phyloP scores from a whole-genome alignment of 2,797 vertebrate species.

The Sebastes diploproa region DNA sequence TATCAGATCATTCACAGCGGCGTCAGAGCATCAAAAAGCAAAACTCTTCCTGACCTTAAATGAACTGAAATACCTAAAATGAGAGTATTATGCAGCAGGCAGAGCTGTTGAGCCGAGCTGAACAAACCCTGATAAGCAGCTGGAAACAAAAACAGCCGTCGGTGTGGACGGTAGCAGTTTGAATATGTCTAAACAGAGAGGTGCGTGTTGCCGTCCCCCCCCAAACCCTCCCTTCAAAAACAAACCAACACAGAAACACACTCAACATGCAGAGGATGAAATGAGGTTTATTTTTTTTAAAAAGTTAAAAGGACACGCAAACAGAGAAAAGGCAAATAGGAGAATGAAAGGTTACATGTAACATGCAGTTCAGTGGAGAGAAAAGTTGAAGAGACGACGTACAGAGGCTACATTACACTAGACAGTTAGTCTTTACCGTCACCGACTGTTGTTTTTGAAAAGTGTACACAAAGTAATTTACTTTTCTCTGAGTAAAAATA shows the following conservation, averaged over 20 bases:
- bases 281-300: conserved; percentile 55
- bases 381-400: neutral
- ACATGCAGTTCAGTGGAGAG: conserved; percentile 35
- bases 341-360: conserved; percentile 37
- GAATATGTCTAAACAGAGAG: conserved; percentile 73
- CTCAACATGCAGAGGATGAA: conserved; percentile 51
- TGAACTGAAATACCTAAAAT: neutral
- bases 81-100: neutral
- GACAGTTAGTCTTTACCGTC: neutral
- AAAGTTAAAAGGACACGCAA: conserved; percentile 52
- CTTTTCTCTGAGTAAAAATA: neutral
- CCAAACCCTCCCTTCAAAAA: conserved; percentile 22
- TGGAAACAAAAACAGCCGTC: conserved; percentile 30
- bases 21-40: neutral
- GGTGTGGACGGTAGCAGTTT: neutral
- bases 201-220: conserved; percentile 15
- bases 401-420: conserved; percentile 4
- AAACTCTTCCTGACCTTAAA: neutral
- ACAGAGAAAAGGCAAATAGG: conserved; percentile 42
- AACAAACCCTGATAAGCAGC: conserved; percentile 46
- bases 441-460: neutral
- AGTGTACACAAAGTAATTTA: neutral
- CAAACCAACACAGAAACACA: conserved; percentile 42
- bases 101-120: neutral
- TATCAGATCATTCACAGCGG: neutral